These are phyloP conservation scores for Lottia scabra DNA, from an alignment of 2,888 invertebrate genomes.

Conservation along the genomic window DNA sequence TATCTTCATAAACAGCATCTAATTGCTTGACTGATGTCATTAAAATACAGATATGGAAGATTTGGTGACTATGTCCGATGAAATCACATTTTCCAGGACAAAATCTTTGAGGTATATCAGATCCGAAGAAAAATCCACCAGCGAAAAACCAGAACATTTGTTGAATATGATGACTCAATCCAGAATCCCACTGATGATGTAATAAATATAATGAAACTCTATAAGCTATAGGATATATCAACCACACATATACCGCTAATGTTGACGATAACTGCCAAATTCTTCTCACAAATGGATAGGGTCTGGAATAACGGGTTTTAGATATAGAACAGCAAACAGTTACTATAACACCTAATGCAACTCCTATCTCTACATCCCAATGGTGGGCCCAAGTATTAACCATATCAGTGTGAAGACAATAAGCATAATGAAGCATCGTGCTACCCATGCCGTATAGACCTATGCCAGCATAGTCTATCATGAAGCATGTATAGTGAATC, in stretches of 20 bases:
- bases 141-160: slow-evolving; percentile 65
- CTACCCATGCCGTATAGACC: slow-evolving; percentile 69
- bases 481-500: slow-evolving; percentile 66
- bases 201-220: slow-evolving; percentile 49
- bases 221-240: slow-evolving; percentile 57
- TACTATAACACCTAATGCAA: slow-evolving; percentile 54
- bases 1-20: slow-evolving; percentile 64
- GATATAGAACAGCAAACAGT: slow-evolving; percentile 61
- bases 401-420: slow-evolving; percentile 57
- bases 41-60: slow-evolving; percentile 67
- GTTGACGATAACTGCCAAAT: slow-evolving; percentile 65
- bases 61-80: slow-evolving; percentile 66
- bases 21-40: slow-evolving; percentile 62
- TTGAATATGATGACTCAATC: slow-evolving; percentile 55
- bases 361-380: slow-evolving; percentile 56
- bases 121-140: slow-evolving; percentile 66
- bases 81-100: slow-evolving; percentile 65
- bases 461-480: slow-evolving; percentile 68
- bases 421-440: slow-evolving; percentile 63
- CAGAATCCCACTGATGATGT: slow-evolving; percentile 49
- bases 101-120: slow-evolving; percentile 65
- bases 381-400: slow-evolving; percentile 43
- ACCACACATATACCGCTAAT: slow-evolving; percentile 59
- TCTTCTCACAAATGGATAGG: slow-evolving; percentile 65
- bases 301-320: slow-evolving; percentile 60